Percentiles rank a stretch among this genome's conserved stretches.
Conservation (phyloP, 2,888 invertebrate genomes). For the Catocala nupta region DNA sequence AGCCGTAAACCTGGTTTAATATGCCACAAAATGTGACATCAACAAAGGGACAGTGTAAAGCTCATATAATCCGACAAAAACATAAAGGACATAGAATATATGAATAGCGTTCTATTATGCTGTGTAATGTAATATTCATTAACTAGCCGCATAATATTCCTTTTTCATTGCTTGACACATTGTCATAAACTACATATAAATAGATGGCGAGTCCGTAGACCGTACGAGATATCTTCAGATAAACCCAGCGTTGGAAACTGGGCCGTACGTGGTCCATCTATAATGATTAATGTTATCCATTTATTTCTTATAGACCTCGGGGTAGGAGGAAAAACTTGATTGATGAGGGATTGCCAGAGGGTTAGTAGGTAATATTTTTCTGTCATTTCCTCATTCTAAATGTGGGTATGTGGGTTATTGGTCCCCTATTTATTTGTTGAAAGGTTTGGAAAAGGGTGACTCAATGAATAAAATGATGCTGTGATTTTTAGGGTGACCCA, state of each 20-base stretch:
- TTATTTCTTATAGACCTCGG: slow-evolving; percentile 67
- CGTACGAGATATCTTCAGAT: slow-evolving; percentile 61
- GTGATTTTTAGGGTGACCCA: slow-evolving; percentile 23
- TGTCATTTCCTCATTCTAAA: slow-evolving; percentile 59
- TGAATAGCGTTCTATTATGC: slow-evolving; percentile 9
- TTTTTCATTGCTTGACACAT: slow-evolving; percentile 38
- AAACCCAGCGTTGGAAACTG: slow-evolving; percentile 64
- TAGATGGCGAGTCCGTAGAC: slow-evolving; percentile 39
- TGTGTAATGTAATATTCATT: slow-evolving; percentile 40
- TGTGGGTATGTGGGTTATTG: slow-evolving; percentile 55
- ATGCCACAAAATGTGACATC: not conserved
- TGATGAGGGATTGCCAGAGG: slow-evolving; percentile 68
- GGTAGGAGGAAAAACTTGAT: slow-evolving; percentile 76
- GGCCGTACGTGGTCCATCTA: slow-evolving; percentile 68
- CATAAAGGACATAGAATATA: slow-evolving; percentile 15
- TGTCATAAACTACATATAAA: slow-evolving; percentile 56
- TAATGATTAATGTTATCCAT: slow-evolving; percentile 82
- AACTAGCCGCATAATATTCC: slow-evolving; percentile 16
- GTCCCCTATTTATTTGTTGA: slow-evolving; percentile 39
- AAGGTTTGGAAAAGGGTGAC: slow-evolving; percentile 13
- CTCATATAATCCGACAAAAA: slow-evolving; percentile 2
- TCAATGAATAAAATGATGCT: slow-evolving; percentile 31
- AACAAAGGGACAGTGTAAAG: not conserved
- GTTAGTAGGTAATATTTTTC: slow-evolving; percentile 68
- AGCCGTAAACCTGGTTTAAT: not conserved